Conservation (phyloP, 2,888 invertebrate species). For the Mimumesa dahlbomi region DNA sequence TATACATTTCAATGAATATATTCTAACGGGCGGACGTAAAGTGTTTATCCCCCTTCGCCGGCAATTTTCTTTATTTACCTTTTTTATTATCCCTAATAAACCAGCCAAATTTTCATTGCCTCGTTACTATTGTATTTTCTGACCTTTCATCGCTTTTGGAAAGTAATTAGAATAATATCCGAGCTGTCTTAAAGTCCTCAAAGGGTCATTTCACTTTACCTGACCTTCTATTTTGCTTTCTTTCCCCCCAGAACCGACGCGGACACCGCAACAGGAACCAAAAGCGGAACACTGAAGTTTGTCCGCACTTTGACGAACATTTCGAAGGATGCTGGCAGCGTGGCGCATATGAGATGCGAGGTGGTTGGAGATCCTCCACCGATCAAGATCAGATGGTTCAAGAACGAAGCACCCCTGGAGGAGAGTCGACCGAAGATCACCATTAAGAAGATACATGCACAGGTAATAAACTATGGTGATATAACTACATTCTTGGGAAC, state of each 20-base stretch:
- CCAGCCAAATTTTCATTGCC: background rate
- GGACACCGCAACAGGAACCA: constrained; percentile 64
- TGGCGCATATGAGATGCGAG: constrained; percentile 85
- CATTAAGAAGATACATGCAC: constrained; percentile 76
- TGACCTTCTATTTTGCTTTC: no score
- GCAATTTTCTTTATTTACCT: background rate
- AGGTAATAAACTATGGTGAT: constrained; percentile 58
- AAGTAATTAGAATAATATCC: background rate
- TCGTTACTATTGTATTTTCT: no score
- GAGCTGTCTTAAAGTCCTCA: no score
- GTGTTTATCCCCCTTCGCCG: background rate
- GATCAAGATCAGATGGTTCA: constrained; percentile 84
- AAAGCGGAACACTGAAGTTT: constrained; percentile 81
- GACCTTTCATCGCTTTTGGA: no score
- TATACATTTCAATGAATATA: constrained; percentile 42
- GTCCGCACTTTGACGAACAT: constrained; percentile 82
- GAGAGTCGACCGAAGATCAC: constrained; percentile 80
- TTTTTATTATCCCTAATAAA: background rate
- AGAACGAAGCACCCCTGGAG: constrained; percentile 82
- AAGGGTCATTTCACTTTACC: no score
- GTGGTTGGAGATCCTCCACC: constrained; percentile 84
- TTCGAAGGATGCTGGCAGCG: constrained; percentile 83
- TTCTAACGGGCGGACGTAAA: constrained; percentile 19
- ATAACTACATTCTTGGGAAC: background rate
- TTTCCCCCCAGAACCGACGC: constrained; percentile 55